These are phyloP conservation scores for Zygogramma bicolorata DNA, from an alignment of 2,888 invertebrate species.

Conservation along the genomic window DNA sequence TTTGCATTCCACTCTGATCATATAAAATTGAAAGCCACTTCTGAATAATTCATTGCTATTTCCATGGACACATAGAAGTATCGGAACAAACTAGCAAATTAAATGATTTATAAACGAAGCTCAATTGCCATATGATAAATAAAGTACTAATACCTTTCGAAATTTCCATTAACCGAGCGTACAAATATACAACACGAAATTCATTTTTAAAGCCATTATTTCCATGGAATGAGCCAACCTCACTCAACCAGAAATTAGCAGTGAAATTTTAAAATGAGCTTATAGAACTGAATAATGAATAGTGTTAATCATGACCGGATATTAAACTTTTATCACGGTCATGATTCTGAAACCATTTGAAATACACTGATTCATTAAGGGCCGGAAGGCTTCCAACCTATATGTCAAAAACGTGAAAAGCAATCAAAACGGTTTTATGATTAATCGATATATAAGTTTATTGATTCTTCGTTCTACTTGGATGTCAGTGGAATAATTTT, in stretches of 20 bases:
- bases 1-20: not conserved
- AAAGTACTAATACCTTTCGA: not conserved
- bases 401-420: too few relatives aligned
- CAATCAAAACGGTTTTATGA: too few relatives aligned
- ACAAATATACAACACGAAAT: not conserved
- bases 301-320: not conserved
- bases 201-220: not conserved
- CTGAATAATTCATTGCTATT: not conserved
- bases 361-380: not conserved
- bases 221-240: not conserved
- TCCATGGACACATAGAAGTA: not conserved
- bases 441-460: too few relatives aligned
- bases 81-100: not conserved
- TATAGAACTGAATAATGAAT: slow-evolving; percentile 8
- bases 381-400: too few relatives aligned
- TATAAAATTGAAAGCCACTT: not conserved
- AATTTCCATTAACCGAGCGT: not conserved
- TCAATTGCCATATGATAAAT: not conserved
- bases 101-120: not conserved
- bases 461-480: too few relatives aligned
- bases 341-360: not conserved
- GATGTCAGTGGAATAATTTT: too few relatives aligned
- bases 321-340: not conserved
- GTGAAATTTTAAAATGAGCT: slow-evolving; percentile 1
- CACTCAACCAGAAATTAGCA: slow-evolving; percentile 3